Conservation (phyloP, 2,888 invertebrate genomes). For the Torymus auratus region DNA sequence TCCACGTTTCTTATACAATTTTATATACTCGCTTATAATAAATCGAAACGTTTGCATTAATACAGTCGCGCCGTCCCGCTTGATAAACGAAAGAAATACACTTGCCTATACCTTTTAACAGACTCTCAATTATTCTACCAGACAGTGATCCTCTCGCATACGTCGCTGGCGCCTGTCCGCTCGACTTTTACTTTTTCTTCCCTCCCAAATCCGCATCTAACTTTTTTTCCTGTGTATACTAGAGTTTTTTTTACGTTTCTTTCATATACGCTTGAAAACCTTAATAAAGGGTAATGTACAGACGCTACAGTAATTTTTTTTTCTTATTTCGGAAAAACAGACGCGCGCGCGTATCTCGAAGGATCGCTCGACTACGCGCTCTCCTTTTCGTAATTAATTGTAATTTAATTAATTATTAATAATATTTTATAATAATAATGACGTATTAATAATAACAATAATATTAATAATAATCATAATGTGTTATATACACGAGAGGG, state of each 20-base stretch:
- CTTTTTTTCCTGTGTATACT: neutral
- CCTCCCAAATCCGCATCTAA: constrained; percentile 38
- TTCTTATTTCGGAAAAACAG: constrained; percentile 4
- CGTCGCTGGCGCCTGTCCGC: neutral
- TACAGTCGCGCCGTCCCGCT: neutral
- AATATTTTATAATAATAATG: constrained; percentile 43
- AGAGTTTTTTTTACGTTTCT: constrained; percentile 18
- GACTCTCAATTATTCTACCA: neutral
- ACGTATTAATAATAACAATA: constrained; percentile 51
- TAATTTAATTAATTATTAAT: constrained; percentile 48
- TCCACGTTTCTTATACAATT: constrained; percentile 12
- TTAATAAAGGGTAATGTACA: constrained; percentile 50
- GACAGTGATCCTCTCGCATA: neutral
- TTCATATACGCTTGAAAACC: constrained; percentile 28
- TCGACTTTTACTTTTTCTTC: constrained; percentile 25
- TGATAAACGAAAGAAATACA: constrained; percentile 42
- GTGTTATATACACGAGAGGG: constrained; percentile 56
- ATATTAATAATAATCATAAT: constrained; percentile 47
- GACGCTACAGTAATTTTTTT: constrained; percentile 17
- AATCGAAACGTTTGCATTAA: constrained; percentile 3
- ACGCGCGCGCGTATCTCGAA: constrained; percentile 9
- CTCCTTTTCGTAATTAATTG: constrained; percentile 36
- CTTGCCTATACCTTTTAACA: constrained; percentile 57
- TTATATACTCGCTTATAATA: constrained; percentile 26
- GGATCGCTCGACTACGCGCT: neutral